phyloP scores from a whole-genome alignment of 37 sponge, comb jelly and placozoan species.

The Beroe ovata region DNA sequence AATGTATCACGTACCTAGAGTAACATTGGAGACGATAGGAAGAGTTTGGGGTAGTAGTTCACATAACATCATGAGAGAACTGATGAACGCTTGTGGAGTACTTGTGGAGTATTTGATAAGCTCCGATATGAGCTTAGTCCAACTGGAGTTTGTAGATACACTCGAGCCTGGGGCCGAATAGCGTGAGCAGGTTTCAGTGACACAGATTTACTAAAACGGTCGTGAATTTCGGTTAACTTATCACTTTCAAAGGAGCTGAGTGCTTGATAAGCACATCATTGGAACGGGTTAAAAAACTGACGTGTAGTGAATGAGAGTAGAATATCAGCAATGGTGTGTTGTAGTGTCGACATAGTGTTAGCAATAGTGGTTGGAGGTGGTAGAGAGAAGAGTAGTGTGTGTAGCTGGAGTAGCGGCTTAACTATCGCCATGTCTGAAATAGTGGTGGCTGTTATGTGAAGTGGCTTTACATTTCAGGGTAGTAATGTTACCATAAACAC shows the following conservation, averaged over 20 bases:
- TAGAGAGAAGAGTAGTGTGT: slow-evolving; percentile 65
- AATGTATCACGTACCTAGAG: background rate
- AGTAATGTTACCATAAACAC: too few species aligned
- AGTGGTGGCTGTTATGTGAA: too few species aligned
- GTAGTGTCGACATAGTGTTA: slow-evolving; percentile 48
- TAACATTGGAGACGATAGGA: background rate
- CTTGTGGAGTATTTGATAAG: slow-evolving; percentile 4
- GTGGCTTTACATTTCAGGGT: too few species aligned
- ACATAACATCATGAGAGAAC: slow-evolving; percentile 48
- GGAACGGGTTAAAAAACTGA: too few species aligned
- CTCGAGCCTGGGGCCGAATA: slow-evolving; percentile 13
- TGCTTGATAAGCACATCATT: too few species aligned
- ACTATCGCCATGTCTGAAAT: slow-evolving; percentile 57
- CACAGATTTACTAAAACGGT: too few species aligned
- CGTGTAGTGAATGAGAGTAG: slow-evolving; percentile 40
- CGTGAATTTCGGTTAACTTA: too few species aligned
- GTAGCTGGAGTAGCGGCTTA: slow-evolving; percentile 49
- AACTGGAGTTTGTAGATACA: slow-evolving; percentile 11
- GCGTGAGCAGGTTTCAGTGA: too few species aligned
- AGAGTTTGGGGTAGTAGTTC: slow-evolving; percentile 54
- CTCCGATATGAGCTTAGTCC: slow-evolving; percentile 47
- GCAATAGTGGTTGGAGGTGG: slow-evolving; percentile 26
- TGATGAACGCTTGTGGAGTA: slow-evolving; percentile 62
- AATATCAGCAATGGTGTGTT: slow-evolving; percentile 62
- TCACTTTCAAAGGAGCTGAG: too few species aligned